Base-by-base conservation (phyloP, 1,140 invertebrate genomes). In the Cheumatopsyche charites region DNA sequence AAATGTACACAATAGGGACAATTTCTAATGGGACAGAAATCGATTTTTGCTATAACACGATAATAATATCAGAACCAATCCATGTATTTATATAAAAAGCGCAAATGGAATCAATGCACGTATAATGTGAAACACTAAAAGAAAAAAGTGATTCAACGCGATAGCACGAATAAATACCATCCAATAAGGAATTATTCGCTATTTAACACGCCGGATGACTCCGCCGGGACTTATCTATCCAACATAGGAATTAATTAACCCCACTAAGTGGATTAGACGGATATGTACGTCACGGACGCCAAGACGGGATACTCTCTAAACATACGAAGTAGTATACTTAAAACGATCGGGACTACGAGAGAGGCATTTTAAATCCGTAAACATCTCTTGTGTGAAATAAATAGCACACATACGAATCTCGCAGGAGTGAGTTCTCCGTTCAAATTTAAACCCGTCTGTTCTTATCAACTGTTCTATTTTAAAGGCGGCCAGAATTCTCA, bases 211-310 rank as follows among this genome's bases (percentile, higher is more conserved):
- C 25, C 55, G 23, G 9, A 58, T 9, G 9, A 25, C 55, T 58
- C 55, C 55, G 1, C 7, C 2, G 55, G 55, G 55, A 58, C 55
- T 58, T 58, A 58, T 58, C 55, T 58, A 58, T 58, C 55, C 55
- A 17, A n/a, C 55, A 23, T 26, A 58, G 55, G 55, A 58, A 58
- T 58, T 58, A 58, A 58, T 58, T 58, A 58, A 58, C 55, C 55
- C n/a, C 55, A 4, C 23, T 58, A 58, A 58, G 55, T 58, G 55
- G 55, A 58, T 58, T 58, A 58, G 55, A 58, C 23, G 55, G 55
- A 58, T 58, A 26, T 23, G 55, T 55, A 26, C 55, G 55, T 58
- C 55, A 58, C 7, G 21, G 23, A 25, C 1, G 55, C 11, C 21
- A 23, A 23, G 23, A 58, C 21, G n/a, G 11, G 11, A 36, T 36